Evolutionary conservation across 2,888 invertebrate genomes (phyloP).

Genomic region (Drosophila prolongata): DNA sequence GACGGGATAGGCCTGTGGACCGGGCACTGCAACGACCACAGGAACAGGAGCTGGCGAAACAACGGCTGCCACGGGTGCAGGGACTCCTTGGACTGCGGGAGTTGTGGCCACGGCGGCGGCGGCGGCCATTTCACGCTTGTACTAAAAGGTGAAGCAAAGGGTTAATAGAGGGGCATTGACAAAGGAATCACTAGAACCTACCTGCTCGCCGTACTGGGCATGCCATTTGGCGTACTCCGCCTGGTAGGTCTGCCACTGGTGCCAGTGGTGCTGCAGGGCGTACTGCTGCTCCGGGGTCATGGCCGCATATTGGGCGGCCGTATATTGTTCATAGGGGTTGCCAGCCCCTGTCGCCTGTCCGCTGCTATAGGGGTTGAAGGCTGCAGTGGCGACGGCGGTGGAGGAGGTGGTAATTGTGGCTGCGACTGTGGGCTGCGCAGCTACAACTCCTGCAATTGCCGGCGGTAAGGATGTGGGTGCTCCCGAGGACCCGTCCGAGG

Average conservation of each 20-base stretch:
- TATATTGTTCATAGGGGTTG: constrained; percentile 78
- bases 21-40: constrained; percentile 20
- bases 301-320: constrained; percentile 82
- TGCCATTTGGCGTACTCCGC: constrained; percentile 84
- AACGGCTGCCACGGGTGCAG: constrained; percentile 15
- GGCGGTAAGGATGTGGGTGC: neutral
- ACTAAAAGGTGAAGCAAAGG: constrained; percentile 58
- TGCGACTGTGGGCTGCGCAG: neutral
- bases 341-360: constrained; percentile 31
- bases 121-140: constrained; percentile 84
- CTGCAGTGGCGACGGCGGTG: neutral
- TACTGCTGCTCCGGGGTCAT: constrained; percentile 83
- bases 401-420: constrained; percentile 1
- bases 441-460: neutral
- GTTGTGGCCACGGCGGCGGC: constrained; percentile 56
- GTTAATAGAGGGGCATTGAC: no score
- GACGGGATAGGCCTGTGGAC: constrained; percentile 37
- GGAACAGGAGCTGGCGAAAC: constrained; percentile 28
- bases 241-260: constrained; percentile 84
- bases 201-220: constrained; percentile 84
- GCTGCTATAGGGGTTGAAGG: constrained; percentile 35
- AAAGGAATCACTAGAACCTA: constrained; percentile 34
- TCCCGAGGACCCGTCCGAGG: constrained; percentile 34
- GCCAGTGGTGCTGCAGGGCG: constrained; percentile 84
- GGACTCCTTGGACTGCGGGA: constrained; percentile 17